Percentiles rank a stretch among this genome's conserved stretches.
phyloP scores from a whole-genome alignment of 2,797 vertebrate species.

The Perdix hodgsoniae region DNA sequence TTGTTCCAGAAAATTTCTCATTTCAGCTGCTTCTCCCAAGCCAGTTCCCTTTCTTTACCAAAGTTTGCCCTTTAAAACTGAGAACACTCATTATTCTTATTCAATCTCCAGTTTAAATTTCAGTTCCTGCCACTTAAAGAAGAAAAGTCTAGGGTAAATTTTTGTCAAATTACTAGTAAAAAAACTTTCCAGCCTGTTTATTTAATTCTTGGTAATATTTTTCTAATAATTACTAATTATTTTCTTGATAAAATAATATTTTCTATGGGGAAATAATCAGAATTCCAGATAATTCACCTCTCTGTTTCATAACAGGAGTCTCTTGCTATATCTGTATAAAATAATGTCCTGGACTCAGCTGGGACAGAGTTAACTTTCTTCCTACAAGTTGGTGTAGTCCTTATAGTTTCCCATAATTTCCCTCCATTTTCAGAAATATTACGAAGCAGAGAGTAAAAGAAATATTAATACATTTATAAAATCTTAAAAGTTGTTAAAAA shows the following conservation, averaged over 20 bases:
- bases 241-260: not conserved
- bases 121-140: not conserved
- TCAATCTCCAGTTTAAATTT: constrained; percentile 13
- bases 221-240: not conserved
- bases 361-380: not conserved
- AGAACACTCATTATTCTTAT: not conserved
- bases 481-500: not conserved
- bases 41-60: not conserved
- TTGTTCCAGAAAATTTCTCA: not conserved
- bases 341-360: not conserved
- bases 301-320: not conserved
- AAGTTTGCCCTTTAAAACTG: constrained; percentile 1
- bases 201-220: not conserved
- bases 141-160: not conserved
- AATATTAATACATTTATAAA: not conserved
- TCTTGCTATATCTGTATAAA: rapidly evolving
- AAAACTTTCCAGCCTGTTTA: not conserved
- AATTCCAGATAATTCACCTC: not conserved
- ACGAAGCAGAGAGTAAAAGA: not conserved
- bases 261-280: not conserved
- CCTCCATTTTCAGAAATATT: not conserved
- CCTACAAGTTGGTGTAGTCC: not conserved
- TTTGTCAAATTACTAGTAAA: not conserved
- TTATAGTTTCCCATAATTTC: not conserved
- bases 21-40: not conserved